Evolutionary conservation across 1,140 invertebrate genomes (phyloP), one percentile per base, ranked within the genome.

Genomic region (Caerostris darwini): DNA sequence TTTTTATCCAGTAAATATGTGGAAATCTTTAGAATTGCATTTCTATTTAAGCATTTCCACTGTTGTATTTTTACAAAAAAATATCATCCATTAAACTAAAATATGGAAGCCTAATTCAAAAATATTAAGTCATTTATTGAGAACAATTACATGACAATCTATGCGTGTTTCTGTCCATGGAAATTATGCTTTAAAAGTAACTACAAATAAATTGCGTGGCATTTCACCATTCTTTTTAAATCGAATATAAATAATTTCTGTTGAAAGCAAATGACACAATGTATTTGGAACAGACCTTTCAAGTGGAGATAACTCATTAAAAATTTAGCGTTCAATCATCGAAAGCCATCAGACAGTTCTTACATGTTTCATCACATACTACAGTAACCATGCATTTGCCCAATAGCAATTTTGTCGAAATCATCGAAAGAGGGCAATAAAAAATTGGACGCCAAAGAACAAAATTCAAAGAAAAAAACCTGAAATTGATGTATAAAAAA

Each of bases 351-450:
- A 34, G 50, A 34, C 19, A 34, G 50, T 71, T 71, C 8, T 50
- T 10, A 17, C 6, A 6, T 19, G 17, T 58, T 83, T 56, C 82
- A 10, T 58, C 19, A 19, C 56, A 53, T 50, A 3, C n/a, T n/a
- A n/a, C 14, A 57, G 56, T 83, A 83, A 83, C 57, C 82, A 57
- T 58, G 34, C 53, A 58, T n/a, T 83, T 83, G 54, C 53, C 14
- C 82, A n/a, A 57, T n/a, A n/a, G 82, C 82, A 57, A 57, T 83
- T 58, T 83, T 56, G 12, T 5, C n/a, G 50, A 83, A 83, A 57
- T 57, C 53, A 58, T n/a, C 54, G 17, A 54, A 83, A 57, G 82
- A 58, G 5, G 6, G 57, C 14, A 56, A 56, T 19, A 83, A 34
- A 58, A 83, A 83, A 57, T 56, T 56, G 12, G 34, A 53, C 34